A percentile compares a stretch with the other conserved stretches of the same genome.
These are phyloP conservation scores for Dendronephthya gigantea DNA, from an alignment of 64 coral and sea anemone species.

Conservation along the genomic window DNA sequence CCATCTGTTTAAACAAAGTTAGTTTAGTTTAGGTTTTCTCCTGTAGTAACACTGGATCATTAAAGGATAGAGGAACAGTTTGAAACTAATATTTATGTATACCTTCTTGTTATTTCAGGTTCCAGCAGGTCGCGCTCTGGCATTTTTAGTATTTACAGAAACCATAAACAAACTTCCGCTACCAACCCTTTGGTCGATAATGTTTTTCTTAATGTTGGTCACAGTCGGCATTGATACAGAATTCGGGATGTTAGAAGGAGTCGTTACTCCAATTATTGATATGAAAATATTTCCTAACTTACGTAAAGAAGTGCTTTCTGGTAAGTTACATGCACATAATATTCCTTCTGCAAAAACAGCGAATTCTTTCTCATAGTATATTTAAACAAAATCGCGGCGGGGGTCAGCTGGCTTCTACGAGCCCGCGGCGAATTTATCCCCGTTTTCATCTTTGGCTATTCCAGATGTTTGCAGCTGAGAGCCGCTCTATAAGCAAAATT, in stretches of 20 bases:
- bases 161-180: slow-evolving; percentile 85
- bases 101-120: slow-evolving; percentile 32
- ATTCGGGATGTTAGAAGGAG: slow-evolving; percentile 96
- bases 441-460: too few species aligned
- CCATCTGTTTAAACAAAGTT: neutral
- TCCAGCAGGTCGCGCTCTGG: slow-evolving; percentile 51
- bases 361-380: too few species aligned
- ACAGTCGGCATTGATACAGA: slow-evolving; percentile 84
- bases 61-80: too few species aligned
- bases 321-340: slow-evolving; percentile 21
- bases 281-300: slow-evolving; percentile 68
- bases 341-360: neutral
- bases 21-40: too few species aligned
- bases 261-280: slow-evolving; percentile 86
- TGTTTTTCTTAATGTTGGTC: slow-evolving; percentile 96
- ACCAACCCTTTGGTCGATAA: slow-evolving; percentile 77
- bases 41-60: too few species aligned
- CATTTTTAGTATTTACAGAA: slow-evolving; percentile 90
- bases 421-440: too few species aligned
- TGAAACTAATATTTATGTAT: too few species aligned
- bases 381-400: too few species aligned
- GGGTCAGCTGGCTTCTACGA: too few species aligned
- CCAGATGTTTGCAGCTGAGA: too few species aligned
- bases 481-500: too few species aligned
- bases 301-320: slow-evolving; percentile 81